A percentile compares a stretch with the other conserved stretches of the same genome.
Conservation (phyloP, 2,888 invertebrate genomes). For the Lasioglossum calceatum region DNA sequence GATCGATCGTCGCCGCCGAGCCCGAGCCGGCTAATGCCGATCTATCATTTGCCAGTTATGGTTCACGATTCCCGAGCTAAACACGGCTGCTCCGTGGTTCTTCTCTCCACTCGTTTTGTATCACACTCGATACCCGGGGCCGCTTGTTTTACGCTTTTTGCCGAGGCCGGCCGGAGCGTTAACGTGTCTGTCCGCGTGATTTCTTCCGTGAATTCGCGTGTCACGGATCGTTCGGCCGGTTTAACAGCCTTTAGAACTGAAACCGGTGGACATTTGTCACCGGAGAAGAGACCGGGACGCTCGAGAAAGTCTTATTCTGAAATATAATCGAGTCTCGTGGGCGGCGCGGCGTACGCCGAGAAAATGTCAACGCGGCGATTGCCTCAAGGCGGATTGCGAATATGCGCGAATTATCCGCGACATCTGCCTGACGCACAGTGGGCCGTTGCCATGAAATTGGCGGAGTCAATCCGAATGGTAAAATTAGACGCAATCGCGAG, state of each 20-base stretch:
- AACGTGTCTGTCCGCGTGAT: slow-evolving; percentile 14
- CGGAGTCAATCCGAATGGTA: background rate
- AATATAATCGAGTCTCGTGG: background rate
- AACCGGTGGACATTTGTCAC: background rate
- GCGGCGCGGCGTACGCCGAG: background rate
- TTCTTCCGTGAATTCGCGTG: slow-evolving; percentile 1
- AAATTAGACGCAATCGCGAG: background rate
- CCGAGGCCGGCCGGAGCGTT: slow-evolving; percentile 9
- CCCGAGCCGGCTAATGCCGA: slow-evolving; percentile 21
- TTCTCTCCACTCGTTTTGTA: slow-evolving; percentile 9
- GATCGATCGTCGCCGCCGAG: slow-evolving; percentile 35
- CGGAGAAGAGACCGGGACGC: background rate
- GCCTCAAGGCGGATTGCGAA: background rate
- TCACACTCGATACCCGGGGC: slow-evolving; percentile 2
- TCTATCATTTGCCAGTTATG: slow-evolving; percentile 47
- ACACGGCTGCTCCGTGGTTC: slow-evolving; percentile 18
- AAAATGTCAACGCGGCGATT: slow-evolving; percentile 10
- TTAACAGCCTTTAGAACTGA: background rate
- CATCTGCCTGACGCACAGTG: background rate
- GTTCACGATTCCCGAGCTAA: slow-evolving; percentile 34
- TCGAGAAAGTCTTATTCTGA: background rate
- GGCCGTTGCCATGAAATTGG: background rate
- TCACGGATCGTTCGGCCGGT: slow-evolving; percentile 7
- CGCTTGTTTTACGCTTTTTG: slow-evolving; percentile 6
- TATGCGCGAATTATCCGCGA: slow-evolving; percentile 8